These are phyloP conservation scores for Ferdinandea cuprea DNA, from an alignment of 2,888 invertebrate species.

Conservation along the genomic window DNA sequence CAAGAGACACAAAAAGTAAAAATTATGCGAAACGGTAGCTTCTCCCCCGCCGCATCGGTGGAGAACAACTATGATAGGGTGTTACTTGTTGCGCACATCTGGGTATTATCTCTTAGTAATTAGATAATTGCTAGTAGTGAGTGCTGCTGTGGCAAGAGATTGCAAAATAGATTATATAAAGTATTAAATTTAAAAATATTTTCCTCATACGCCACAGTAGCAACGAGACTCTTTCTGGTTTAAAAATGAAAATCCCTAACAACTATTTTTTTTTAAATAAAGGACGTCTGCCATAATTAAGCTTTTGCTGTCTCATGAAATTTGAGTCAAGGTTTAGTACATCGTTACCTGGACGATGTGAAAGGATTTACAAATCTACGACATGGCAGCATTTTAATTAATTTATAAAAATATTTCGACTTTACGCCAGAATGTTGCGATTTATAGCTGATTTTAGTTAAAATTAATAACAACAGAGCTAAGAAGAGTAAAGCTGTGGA, in stretches of 20 bases:
- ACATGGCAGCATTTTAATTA: too few species aligned
- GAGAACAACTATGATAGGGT: neutral
- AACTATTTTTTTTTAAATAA: too few species aligned
- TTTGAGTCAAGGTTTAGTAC: too few species aligned
- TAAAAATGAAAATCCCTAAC: neutral
- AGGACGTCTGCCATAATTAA: neutral
- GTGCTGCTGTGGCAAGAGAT: conserved; percentile 4
- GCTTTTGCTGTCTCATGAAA: too few species aligned
- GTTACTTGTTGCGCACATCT: conserved; percentile 65
- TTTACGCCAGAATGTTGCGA: too few species aligned
- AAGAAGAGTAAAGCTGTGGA: too few species aligned
- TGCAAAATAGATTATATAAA: conserved; percentile 21
- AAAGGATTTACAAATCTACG: too few species aligned
- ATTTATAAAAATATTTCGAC: too few species aligned
- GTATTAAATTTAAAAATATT: neutral
- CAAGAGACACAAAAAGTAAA: neutral
- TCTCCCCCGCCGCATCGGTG: conserved; percentile 20
- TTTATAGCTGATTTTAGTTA: too few species aligned
- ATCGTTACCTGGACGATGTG: too few species aligned
- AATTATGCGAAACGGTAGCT: neutral
- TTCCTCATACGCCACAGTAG: conserved; percentile 53
- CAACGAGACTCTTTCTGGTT: too few species aligned
- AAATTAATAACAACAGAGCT: too few species aligned
- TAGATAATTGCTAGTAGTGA: conserved; percentile 51
- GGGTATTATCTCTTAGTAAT: conserved; percentile 54